A percentile compares a stretch with the other conserved stretches of the same genome.
Conservation (phyloP, 2,113 vertebrate species). For the Oncorhynchus keta region DNA sequence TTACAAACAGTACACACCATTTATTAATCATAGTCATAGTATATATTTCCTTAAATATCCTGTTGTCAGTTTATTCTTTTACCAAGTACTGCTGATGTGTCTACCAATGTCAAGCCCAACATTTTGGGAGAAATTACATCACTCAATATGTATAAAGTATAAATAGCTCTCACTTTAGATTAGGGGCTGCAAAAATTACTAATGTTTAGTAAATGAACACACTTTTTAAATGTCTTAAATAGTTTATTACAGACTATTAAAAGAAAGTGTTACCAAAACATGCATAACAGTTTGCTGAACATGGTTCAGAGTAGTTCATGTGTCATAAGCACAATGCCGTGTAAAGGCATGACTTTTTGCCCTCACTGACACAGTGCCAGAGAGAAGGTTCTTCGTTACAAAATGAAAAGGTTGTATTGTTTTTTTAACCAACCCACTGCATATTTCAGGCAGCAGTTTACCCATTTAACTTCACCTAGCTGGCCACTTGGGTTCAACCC, state of each 20-base stretch:
- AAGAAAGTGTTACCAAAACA: slow-evolving; percentile 63
- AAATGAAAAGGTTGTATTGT: slow-evolving; percentile 51
- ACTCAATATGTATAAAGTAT: no score
- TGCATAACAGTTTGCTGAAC: slow-evolving; percentile 86
- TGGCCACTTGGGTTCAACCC: slow-evolving; percentile 48
- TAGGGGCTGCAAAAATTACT: no score
- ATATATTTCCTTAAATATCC: no score
- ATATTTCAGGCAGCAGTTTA: slow-evolving; percentile 86
- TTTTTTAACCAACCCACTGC: slow-evolving; percentile 65
- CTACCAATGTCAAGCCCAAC: no score
- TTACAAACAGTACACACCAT: no score
- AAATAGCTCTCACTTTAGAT: no score
- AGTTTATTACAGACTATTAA: no score
- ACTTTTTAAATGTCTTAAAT: no score
- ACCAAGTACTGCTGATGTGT: no score
- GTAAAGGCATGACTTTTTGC: slow-evolving; percentile 95
- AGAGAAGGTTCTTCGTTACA: slow-evolving; percentile 86
- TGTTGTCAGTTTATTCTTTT: background rate
- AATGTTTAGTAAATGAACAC: no score
- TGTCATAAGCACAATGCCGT: slow-evolving; percentile 94
- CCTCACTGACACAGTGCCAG: slow-evolving; percentile 86
- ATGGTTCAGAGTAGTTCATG: slow-evolving; percentile 98
- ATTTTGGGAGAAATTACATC: no score
- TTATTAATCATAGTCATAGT: no score
- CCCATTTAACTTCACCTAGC: slow-evolving; percentile 67